A percentile compares a stretch with the other conserved stretches of the same genome.
These are phyloP conservation scores for Eleginops maclovinus DNA, from an alignment of 2,113 vertebrate genomes.

Conservation along the genomic window DNA sequence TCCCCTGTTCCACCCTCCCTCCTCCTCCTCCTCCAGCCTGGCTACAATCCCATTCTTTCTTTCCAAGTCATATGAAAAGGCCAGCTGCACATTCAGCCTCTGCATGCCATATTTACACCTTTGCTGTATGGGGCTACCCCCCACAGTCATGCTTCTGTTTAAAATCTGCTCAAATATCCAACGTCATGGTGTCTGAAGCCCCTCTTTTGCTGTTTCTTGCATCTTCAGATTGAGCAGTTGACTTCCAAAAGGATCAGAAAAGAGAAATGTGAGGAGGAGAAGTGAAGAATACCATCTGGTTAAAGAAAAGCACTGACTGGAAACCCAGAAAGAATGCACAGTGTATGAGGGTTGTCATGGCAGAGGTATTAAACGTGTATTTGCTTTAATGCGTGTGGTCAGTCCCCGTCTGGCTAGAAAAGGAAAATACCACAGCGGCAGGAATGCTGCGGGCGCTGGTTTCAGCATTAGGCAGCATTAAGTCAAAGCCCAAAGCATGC, in stretches of 20 bases:
- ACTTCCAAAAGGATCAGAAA: constrained; percentile 33
- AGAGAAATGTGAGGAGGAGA: constrained; percentile 2
- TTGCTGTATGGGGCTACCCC: constrained; percentile 14
- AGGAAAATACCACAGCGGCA: constrained; percentile 72
- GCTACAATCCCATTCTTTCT: background rate
- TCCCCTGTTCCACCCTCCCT: background rate
- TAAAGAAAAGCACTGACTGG: constrained; percentile 44
- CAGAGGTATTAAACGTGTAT: constrained; percentile 64
- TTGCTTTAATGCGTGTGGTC: constrained; percentile 73
- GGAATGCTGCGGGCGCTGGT: constrained; percentile 78
- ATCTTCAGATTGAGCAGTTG: constrained; percentile 22
- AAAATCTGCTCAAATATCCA: constrained; percentile 29
- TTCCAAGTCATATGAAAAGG: constrained; percentile 19
- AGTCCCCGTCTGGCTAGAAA: constrained; percentile 61
- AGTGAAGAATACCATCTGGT: constrained; percentile 49
- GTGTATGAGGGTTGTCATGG: constrained; percentile 56
- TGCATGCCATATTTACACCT: constrained; percentile 40
- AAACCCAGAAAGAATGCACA: constrained; percentile 66
- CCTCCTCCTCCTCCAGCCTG: background rate
- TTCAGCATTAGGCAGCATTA: constrained; percentile 81
- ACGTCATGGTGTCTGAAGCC: background rate
- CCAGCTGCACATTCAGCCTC: constrained; percentile 42
- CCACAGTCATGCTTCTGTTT: constrained; percentile 31
- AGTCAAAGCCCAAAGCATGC: constrained; percentile 78
- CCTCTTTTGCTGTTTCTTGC: constrained; percentile 17